Evolutionary conservation across 2,797 vertebrate genomes (phyloP), one percentile per base, ranked within the genome.

Genomic region (Neoniphon sammara): DNA sequence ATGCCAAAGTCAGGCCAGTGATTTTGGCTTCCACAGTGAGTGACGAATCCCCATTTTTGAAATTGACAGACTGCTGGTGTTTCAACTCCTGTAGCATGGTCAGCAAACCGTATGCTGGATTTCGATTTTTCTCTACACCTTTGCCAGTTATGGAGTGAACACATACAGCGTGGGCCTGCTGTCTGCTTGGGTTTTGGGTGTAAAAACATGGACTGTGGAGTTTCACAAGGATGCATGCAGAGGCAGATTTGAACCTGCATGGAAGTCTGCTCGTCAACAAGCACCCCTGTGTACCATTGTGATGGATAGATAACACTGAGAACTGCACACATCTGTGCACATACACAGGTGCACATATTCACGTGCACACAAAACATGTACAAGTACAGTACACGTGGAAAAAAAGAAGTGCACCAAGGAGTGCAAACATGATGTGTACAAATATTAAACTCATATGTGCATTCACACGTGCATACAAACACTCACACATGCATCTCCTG

Each of bases 91-190:
- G 25, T 39, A 67, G 53, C 27, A 15, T 31, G 39, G 27, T 46
- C n/a, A 67, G 23, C n/a, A 31, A 21, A 25, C 52, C 18, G 12
- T n/a, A 15, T n/a, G 53, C 36, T 12, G 23, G 66, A 21, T 36
- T 47, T 47, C 18, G 65, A 54, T n/a, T 66, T 47, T 47, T 20
- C 15, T 11, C 54, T 12, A 42, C 39, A 56, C 50, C 50, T 62
- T 58, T 46, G 50, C 50, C 23, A 44, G 36, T 54, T 62, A 42
- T 18, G 27, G 21, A 55, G 7, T 25, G 53, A 54, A 46, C 36
- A 27, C 69, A 54, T 54, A 34, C 36, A 23, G 58, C 27, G 59
- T 4, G 8, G 69, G 30, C 59, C 69, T 54, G 69, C 50, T 63
- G 49, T 55, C 55, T 27, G 20, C 27, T 36, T 21, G 39, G 15